phyloP scores from a whole-genome alignment of 2,797 vertebrate species.

The Cheracebus regulus region DNA sequence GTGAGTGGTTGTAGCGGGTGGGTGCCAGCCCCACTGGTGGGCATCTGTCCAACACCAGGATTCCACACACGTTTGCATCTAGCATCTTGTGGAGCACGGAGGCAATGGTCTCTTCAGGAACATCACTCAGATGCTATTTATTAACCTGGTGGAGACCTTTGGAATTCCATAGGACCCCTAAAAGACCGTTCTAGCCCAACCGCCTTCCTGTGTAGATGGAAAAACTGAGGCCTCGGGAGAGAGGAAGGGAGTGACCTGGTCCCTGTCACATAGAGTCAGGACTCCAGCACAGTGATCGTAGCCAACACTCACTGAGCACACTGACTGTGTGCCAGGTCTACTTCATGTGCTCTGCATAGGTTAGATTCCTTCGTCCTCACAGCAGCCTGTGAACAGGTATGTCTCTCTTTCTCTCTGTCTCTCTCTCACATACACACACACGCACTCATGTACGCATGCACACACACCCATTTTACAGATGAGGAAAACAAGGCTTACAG shows the following conservation, averaged over 20 bases:
- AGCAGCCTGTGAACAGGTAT: not conserved
- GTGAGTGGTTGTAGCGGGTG: not conserved
- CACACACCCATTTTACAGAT: not conserved
- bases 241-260: not conserved
- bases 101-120: not conserved
- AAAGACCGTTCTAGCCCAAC: not conserved
- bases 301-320: fast-evolving
- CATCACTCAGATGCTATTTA: not conserved
- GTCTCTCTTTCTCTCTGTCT: not conserved
- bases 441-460: not conserved
- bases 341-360: not conserved
- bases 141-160: not conserved
- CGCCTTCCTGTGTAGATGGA: not conserved
- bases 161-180: not conserved
- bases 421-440: not conserved
- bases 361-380: not conserved
- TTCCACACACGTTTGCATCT: not conserved
- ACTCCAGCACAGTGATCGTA: not conserved
- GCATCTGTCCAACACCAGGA: fast-evolving
- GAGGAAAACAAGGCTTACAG: not conserved
- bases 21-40: fast-evolving
- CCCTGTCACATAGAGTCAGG: not conserved
- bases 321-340: not conserved
- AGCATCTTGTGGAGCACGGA: not conserved
- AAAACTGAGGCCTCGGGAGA: not conserved